Evolutionary conservation across 2,113 vertebrate genomes (phyloP).

Genomic region (Trogon melanurus): DNA sequence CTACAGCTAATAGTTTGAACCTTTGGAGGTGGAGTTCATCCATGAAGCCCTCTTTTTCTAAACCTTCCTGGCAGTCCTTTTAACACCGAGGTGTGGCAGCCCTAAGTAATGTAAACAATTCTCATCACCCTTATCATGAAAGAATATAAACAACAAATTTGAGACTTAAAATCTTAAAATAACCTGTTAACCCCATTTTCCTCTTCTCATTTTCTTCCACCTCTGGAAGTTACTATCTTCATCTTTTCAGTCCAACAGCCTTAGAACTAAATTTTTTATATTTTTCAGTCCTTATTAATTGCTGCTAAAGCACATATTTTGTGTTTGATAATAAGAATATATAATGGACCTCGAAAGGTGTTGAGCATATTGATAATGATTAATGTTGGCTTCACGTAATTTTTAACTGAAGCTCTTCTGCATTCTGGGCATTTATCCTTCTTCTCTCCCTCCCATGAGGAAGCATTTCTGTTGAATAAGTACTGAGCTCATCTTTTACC

Average conservation of each 20-base stretch:
- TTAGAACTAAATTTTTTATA: neutral
- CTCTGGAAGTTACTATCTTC: neutral
- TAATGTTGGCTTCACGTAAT: neutral
- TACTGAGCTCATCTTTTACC: neutral
- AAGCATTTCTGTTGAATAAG: neutral
- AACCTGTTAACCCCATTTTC: neutral
- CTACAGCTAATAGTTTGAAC: neutral
- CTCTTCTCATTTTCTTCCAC: neutral
- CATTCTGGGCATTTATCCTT: neutral
- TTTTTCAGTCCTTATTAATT: neutral
- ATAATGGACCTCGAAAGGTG: neutral
- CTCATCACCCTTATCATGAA: slow-evolving; percentile 11
- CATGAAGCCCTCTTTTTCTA: neutral
- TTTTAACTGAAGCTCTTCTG: neutral
- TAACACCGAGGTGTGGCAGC: neutral
- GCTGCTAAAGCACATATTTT: neutral
- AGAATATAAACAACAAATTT: neutral
- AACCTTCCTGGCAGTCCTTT: neutral
- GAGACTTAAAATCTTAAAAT: neutral
- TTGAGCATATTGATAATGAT: neutral
- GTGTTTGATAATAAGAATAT: neutral
- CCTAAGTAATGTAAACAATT: neutral
- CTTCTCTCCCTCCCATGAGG: neutral
- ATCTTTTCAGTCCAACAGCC: neutral
- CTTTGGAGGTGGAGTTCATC: neutral